Base-by-base conservation (phyloP, 2,888 invertebrate genomes). In the Coleophora flavipennella region DNA sequence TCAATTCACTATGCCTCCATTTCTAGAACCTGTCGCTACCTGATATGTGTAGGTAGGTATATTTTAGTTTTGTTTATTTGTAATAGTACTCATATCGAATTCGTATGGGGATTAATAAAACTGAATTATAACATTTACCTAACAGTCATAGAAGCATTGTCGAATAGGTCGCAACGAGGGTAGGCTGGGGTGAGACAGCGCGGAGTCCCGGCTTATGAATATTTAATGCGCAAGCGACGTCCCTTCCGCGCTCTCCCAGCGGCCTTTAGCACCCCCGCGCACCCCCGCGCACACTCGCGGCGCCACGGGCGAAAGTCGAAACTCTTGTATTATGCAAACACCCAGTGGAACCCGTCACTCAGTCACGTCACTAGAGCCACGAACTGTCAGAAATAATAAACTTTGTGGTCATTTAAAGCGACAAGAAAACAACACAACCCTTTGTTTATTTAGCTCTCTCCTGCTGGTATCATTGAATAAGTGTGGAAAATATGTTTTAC, bases 201-300 rank as follows among this genome's bases (percentile, higher is more conserved):
- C 40, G 51, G 41, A 44, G 50, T 58, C 67, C 63, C 55, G 43
- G 46, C 48, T 55, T 59, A 77, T 80, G 80, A 78, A 80, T 80
- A 76, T 76, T 77, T 71, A 67, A 80, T 78, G 55, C 38, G 35
- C 37, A 48, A 42, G 46, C 44, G 41, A 38, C 38, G 20, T 20
- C 3, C 20, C 20, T 20, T 6, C 20, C 20, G n/a, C n/a, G n/a
- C n/a, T n/a, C n/a, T n/a, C 6, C 20, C 20, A 3, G 20, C 20
- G 20, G 20, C 20, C 6, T 3, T 20, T 20, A 20, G 35, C 41
- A 33, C 43, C 46, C 49, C 44, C 66, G 70, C 57, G 79, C 86
- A 34, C 39, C 40, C 32, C 31, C 32, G 67, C 79, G 60, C 76
- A 75, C 45, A 13, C 35, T 7, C 33, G 13, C n/a, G 28, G 50